These are phyloP conservation scores for Phaetusa simplex DNA, from an alignment of 2,113 vertebrate species.

Conservation along the genomic window DNA sequence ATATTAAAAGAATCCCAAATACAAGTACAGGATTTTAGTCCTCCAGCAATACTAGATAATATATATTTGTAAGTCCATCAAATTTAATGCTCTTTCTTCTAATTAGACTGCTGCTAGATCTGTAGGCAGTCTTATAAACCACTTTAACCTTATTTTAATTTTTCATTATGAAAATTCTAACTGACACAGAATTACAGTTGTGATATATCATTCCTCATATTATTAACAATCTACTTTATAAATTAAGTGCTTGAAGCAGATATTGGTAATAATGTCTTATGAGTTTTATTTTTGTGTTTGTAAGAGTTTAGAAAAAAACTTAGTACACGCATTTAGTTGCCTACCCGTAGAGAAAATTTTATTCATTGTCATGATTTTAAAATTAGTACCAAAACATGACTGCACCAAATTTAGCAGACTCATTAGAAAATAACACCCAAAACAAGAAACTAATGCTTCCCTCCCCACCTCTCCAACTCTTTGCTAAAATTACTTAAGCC, in stretches of 20 bases:
- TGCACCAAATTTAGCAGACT: neutral
- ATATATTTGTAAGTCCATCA: constrained; percentile 57
- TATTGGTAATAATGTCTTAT: constrained; percentile 49
- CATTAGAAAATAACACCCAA: neutral
- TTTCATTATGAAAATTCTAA: constrained; percentile 76
- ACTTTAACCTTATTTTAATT: constrained; percentile 79
- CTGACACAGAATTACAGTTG: constrained; percentile 70
- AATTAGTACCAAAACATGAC: neutral
- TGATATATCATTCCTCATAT: constrained; percentile 71
- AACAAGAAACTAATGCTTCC: neutral
- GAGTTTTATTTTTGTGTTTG: constrained; percentile 29
- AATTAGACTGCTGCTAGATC: constrained; percentile 72
- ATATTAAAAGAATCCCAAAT: neutral
- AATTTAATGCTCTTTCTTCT: constrained; percentile 67
- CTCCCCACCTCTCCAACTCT: neutral
- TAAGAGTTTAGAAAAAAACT: constrained; percentile 54
- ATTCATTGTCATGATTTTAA: neutral
- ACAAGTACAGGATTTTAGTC: constrained; percentile 5
- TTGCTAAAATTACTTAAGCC: neutral
- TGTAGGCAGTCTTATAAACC: constrained; percentile 69
- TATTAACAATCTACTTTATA: constrained; percentile 74
- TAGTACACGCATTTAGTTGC: constrained; percentile 30
- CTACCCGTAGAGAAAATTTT: neutral
- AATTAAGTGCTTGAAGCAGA: constrained; percentile 72
- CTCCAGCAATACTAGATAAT: constrained; percentile 41